Evolutionary conservation across 2,888 invertebrate genomes (phyloP).

Genomic region (Atherix ibis): DNA sequence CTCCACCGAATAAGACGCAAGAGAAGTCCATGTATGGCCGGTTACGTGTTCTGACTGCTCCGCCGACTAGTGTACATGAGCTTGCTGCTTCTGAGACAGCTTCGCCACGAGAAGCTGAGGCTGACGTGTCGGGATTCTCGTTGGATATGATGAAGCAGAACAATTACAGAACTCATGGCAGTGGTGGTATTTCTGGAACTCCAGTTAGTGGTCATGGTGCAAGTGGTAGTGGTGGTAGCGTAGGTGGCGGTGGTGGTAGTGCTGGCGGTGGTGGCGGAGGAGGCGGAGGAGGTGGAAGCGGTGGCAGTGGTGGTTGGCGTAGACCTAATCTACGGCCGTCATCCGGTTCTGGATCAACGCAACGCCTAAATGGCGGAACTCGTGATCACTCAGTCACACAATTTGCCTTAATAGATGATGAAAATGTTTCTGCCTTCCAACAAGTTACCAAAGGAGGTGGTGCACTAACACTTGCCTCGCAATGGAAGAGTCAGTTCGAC

Average conservation of each 20-base stretch:
- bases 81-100: constrained; percentile 23
- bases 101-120: constrained; percentile 15
- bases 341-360: constrained; percentile 17
- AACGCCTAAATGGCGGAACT: constrained; percentile 30
- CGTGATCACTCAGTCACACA: constrained; percentile 77
- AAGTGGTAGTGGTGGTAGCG: constrained; percentile 7
- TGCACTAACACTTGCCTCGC: constrained; percentile 77
- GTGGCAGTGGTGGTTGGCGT: constrained; percentile 18
- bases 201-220: constrained; percentile 9
- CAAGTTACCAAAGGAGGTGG: constrained; percentile 82
- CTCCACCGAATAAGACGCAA: constrained; percentile 18
- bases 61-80: constrained; percentile 40
- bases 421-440: constrained; percentile 75
- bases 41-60: constrained; percentile 51
- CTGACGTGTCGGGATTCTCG: constrained; percentile 19
- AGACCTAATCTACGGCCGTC: constrained; percentile 26
- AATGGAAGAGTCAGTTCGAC: constrained; percentile 93
- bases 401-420: constrained; percentile 85
- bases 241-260: constrained; percentile 8
- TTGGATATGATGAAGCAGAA: constrained; percentile 16
- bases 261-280: constrained; percentile 10
- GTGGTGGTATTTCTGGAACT: constrained; percentile 5
- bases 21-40: constrained; percentile 57
- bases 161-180: constrained; percentile 10
- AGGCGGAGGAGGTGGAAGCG: constrained; percentile 18